Conservation (phyloP, 2,113 vertebrate genomes). For the Ellobius talpinus region DNA sequence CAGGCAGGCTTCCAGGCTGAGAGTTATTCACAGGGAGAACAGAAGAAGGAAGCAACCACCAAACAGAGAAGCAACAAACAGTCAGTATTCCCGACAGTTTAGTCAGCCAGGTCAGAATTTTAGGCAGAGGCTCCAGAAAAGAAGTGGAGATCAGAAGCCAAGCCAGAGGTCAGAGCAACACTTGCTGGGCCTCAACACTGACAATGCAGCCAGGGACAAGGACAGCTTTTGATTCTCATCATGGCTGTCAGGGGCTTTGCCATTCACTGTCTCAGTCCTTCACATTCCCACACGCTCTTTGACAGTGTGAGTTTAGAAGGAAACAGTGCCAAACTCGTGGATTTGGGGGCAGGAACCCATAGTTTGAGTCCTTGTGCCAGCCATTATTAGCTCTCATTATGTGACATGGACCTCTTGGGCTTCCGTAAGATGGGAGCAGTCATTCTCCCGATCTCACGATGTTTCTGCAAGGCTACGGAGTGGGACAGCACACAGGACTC, state of each 20-base stretch:
- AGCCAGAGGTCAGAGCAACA: not conserved
- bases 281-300: not conserved
- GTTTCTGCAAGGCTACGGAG: not conserved
- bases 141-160: not conserved
- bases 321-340: not conserved
- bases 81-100: not conserved
- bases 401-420: not conserved
- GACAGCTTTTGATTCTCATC: not conserved
- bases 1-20: not conserved
- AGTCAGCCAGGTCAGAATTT: slow-evolving; percentile 20
- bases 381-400: not conserved
- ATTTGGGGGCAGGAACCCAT: not conserved
- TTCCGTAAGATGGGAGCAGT: not conserved
- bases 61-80: not conserved
- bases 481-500: not conserved
- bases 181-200: not conserved
- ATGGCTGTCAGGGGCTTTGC: not conserved
- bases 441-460: not conserved
- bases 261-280: not conserved
- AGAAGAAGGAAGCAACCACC: not conserved
- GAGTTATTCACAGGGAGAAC: not conserved
- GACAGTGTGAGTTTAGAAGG: not conserved
- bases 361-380: not conserved
- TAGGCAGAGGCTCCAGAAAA: slow-evolving; percentile 10
- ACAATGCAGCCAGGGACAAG: not conserved